A percentile compares a stretch with the other conserved stretches of the same genome.
These are phyloP conservation scores for Penaeus vannamei DNA, from an alignment of 1,140 invertebrate species.

Conservation along the genomic window DNA sequence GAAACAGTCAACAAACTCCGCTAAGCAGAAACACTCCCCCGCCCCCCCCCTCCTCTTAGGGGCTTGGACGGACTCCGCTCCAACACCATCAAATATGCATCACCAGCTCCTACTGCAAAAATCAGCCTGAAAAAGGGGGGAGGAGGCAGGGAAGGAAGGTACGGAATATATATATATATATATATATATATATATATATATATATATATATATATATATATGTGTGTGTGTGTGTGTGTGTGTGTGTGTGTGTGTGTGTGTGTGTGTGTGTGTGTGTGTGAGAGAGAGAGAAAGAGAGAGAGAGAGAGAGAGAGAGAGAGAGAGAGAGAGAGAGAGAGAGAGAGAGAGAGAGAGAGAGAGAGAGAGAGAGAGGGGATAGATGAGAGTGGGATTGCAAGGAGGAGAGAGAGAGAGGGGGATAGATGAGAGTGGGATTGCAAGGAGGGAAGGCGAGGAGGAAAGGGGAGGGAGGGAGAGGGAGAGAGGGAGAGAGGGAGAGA, in stretches of 20 bases:
- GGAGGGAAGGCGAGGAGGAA: too few species aligned
- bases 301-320: neutral
- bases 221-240: conserved; percentile 20
- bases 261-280: conserved; percentile 37
- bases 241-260: conserved; percentile 25
- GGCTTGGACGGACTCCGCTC: neutral
- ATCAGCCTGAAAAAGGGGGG: neutral
- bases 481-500: neutral
- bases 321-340: too few species aligned
- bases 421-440: neutral
- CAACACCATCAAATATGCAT: neutral
- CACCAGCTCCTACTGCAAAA: too few species aligned
- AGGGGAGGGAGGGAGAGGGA: neutral
- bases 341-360: neutral
- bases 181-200: neutral
- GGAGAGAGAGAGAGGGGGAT: neutral
- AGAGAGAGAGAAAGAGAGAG: neutral
- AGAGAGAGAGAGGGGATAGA: conserved; percentile 1
- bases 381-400: neutral
- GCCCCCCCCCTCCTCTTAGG: too few species aligned
- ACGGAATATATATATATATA: neutral
- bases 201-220: too few species aligned
- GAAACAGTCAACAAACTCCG: too few species aligned
- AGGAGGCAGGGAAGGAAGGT: neutral
- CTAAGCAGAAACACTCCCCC: too few species aligned